Percentiles rank a stretch among this genome's conserved stretches.
Conservation (phyloP, 2,113 vertebrate genomes). For the Xiphias gladius region DNA sequence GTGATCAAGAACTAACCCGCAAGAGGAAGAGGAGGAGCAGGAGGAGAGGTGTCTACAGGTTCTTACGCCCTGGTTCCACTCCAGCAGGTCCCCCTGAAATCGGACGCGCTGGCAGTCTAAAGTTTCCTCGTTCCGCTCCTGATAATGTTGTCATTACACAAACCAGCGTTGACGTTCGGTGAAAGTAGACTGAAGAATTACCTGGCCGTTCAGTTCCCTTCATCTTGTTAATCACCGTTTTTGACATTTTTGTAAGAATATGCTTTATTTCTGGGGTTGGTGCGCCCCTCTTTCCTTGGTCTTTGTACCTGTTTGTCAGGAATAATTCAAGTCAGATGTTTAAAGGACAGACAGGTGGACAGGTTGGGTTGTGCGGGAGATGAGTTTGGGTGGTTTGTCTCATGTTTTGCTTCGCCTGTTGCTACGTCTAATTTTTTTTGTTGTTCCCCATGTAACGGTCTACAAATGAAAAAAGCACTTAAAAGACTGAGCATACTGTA, state of each 20-base stretch:
- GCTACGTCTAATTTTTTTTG: slow-evolving; percentile 20
- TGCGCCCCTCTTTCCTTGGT: slow-evolving; percentile 47
- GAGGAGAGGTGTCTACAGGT: slow-evolving; percentile 23
- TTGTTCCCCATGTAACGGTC: slow-evolving; percentile 20
- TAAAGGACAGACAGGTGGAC: slow-evolving; percentile 26
- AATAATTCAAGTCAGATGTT: slow-evolving; percentile 52
- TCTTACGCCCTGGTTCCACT: slow-evolving; percentile 43
- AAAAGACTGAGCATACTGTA: slow-evolving; percentile 42
- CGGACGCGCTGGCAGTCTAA: slow-evolving; percentile 37
- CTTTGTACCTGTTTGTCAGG: slow-evolving; percentile 60
- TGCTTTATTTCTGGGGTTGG: slow-evolving; percentile 61
- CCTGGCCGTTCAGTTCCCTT: slow-evolving; percentile 47
- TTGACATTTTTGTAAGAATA: slow-evolving; percentile 58
- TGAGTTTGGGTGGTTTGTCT: slow-evolving; percentile 22
- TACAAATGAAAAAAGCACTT: slow-evolving; percentile 56
- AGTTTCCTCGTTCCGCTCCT: slow-evolving; percentile 55
- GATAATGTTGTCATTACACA: slow-evolving; percentile 62
- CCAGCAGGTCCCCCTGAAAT: slow-evolving; percentile 38
- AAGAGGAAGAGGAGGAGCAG: slow-evolving; percentile 29
- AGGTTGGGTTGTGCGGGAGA: slow-evolving; percentile 32
- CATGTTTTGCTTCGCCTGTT: slow-evolving; percentile 61
- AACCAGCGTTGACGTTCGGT: slow-evolving; percentile 68
- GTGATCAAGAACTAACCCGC: slow-evolving; percentile 83
- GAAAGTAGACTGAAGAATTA: slow-evolving; percentile 51
- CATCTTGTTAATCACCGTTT: slow-evolving; percentile 61